Evolutionary conservation across 2,888 invertebrate genomes (phyloP), one percentile per base, ranked within the genome.

Genomic region (Cheilosia grossa): DNA sequence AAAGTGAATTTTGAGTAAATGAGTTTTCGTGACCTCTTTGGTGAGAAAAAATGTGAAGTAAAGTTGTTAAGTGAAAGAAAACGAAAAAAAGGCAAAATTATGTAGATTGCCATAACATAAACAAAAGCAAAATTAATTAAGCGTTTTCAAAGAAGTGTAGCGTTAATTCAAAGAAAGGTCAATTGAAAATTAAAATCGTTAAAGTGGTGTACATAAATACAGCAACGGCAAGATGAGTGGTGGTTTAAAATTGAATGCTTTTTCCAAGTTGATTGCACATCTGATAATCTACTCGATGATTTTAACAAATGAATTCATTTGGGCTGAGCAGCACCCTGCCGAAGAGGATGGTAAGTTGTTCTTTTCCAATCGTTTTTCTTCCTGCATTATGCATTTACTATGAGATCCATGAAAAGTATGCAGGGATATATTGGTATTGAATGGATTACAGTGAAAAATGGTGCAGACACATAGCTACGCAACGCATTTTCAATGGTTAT

Each of bases 271-370:
- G n/a, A 15, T 54, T 10, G 1, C 74, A 17, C 44, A 44, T 40
- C 70, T 80, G 30, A 24, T 49, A 10, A 49, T 83, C 19, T 83
- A 37, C 53, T 75, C 24, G 59, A 44, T 53, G 37, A 49, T 80
- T 33, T 24, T 83, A 47, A 47, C 51, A 21, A 83, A 54, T 61
- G 53, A 53, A 37, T 75, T 53, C 56, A 67, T 58, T 44, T 40
- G 27, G 21, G 85, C 85, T 44, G 85, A 85, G 42, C 85, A 85
- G 56, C 85, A 85, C 53, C 85, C 81, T 42, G 85, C 85, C n/a
- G 85, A 75, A 44, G 85, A 85, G 56, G 85, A 85, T 58, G 85
- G 83, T 80, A 75, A 80, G 73, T 73, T 61, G 0, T 2, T 66
- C 27, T 30, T 53, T 15, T 30, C 58, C 13, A 37, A 3, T 19